Evolutionary conservation across 2,888 invertebrate genomes (phyloP).

Genomic region (Sepioteuthis lessoniana): DNA sequence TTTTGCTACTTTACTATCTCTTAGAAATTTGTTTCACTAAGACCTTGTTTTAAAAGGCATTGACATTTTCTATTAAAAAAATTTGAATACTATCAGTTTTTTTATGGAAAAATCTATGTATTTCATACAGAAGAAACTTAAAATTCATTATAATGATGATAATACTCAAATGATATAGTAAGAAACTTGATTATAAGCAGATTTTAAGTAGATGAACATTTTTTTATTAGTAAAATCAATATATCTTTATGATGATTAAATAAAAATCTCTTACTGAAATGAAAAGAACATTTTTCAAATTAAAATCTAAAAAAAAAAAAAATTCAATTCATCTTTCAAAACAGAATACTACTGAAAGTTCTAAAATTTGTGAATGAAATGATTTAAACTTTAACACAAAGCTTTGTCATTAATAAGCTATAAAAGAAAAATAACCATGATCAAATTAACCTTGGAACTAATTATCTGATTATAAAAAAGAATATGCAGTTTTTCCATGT

Average conservation of each 20-base stretch:
- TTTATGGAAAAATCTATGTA: too few relatives aligned
- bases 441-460: too few relatives aligned
- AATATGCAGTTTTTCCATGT: too few relatives aligned
- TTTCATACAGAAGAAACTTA: not conserved
- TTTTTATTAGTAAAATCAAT: not conserved
- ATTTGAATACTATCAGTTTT: too few relatives aligned
- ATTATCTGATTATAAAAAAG: too few relatives aligned
- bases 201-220: not conserved
- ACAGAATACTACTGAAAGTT: not conserved
- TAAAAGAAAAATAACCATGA: too few relatives aligned
- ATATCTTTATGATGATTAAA: not conserved
- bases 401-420: too few relatives aligned
- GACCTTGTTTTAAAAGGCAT: not conserved
- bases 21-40: too few relatives aligned
- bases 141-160: not conserved
- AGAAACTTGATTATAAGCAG: not conserved
- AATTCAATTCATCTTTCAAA: not conserved
- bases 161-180: not conserved
- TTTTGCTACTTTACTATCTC: too few relatives aligned
- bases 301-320: not conserved
- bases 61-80: not conserved
- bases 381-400: too few relatives aligned
- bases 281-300: not conserved
- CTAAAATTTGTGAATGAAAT: not conserved
- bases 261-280: not conserved